Conservation (phyloP, 2,797 vertebrate genomes). For the Pangasius sanitwongsei region DNA sequence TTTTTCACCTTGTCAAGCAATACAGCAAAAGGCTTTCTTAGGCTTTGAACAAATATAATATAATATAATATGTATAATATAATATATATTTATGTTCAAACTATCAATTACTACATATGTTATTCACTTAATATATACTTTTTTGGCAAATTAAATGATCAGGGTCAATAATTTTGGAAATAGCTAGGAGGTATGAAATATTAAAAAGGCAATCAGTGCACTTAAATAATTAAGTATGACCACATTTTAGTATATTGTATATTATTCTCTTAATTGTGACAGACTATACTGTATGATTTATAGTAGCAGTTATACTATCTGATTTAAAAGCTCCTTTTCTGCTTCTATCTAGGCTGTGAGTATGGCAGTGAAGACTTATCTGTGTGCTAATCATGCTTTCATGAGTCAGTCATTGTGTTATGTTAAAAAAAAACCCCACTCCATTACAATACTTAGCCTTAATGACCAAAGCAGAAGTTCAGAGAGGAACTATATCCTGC, state of each 20-base stretch:
- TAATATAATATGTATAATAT: neutral
- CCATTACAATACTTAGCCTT: neutral
- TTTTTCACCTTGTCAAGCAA: too few relatives aligned
- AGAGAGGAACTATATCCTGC: neutral
- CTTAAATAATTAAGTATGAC: neutral
- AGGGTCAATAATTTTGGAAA: neutral
- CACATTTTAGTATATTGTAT: neutral
- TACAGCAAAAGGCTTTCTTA: too few relatives aligned
- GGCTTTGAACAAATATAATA: neutral
- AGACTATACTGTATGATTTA: neutral
- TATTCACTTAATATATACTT: neutral
- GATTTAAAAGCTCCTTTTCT: neutral
- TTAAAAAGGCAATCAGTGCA: neutral
- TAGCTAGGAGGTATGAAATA: neutral
- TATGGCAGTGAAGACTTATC: neutral
- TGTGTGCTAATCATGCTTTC: constrained; percentile 5
- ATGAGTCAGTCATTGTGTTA: neutral
- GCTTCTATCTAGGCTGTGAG: neutral
- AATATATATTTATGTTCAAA: neutral
- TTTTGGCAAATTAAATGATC: neutral
- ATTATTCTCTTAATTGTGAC: neutral
- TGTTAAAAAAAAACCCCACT: neutral
- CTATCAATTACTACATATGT: neutral
- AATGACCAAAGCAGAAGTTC: neutral
- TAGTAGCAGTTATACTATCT: constrained; percentile 1